A percentile compares a stretch with the other conserved stretches of the same genome.
Evolutionary conservation across 1,140 invertebrate genomes (phyloP).

Genomic region (Hydropsyche tenuis): DNA sequence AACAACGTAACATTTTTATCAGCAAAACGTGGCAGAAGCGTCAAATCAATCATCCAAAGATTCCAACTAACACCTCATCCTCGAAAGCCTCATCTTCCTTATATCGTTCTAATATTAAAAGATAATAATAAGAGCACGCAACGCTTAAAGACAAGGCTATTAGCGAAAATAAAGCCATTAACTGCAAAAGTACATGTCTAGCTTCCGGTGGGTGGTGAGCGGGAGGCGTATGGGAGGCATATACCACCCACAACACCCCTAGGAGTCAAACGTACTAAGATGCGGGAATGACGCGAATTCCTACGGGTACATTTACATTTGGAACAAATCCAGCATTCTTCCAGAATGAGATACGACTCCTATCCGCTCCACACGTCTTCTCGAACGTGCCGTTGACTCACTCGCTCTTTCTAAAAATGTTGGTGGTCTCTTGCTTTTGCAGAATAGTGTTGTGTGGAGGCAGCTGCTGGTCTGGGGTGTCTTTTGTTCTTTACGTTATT

Average conservation of each 20-base stretch:
- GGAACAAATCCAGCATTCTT: slow-evolving; percentile 41
- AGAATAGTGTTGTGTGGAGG: too few species aligned
- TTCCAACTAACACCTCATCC: too few species aligned
- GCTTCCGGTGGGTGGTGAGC: too few species aligned
- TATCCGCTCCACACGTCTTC: slow-evolving; percentile 13
- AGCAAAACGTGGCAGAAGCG: too few species aligned
- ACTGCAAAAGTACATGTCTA: neutral
- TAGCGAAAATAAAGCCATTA: slow-evolving; percentile 29
- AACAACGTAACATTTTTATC: too few species aligned
- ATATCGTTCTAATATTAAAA: too few species aligned
- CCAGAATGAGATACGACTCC: slow-evolving; percentile 33
- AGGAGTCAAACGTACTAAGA: slow-evolving; percentile 4
- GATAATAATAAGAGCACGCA: neutral
- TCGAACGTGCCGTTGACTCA: neutral
- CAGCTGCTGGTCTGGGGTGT: neutral
- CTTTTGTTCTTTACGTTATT: slow-evolving; percentile 10
- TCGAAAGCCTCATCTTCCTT: too few species aligned
- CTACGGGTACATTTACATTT: slow-evolving; percentile 42
- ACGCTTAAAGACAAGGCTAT: slow-evolving; percentile 17
- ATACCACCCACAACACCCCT: neutral
- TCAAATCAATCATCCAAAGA: too few species aligned
- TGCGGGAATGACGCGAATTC: slow-evolving; percentile 27
- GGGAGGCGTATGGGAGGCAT: neutral
- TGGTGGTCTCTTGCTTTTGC: neutral
- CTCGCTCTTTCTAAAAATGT: neutral